These are phyloP conservation scores for Criorhina ranunculi DNA, from an alignment of 2,888 invertebrate species.

Conservation along the genomic window DNA sequence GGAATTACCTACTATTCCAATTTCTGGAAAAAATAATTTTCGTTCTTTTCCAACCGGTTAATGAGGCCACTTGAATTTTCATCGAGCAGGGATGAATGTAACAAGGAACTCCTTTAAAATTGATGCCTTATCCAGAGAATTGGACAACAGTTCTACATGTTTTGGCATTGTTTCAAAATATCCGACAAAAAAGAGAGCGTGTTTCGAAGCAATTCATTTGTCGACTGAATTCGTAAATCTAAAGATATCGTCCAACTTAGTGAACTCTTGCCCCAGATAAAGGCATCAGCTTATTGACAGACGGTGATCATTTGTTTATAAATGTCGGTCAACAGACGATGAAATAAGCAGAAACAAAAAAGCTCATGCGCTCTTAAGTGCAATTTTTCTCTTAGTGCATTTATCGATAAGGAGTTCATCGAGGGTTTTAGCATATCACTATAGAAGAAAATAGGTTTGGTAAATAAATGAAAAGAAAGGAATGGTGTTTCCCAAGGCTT, in stretches of 20 bases:
- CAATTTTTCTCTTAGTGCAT: background rate
- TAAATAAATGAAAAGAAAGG: too few species aligned
- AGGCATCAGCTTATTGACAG: constrained; percentile 49
- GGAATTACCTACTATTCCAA: too few species aligned
- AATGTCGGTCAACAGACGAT: constrained; percentile 68
- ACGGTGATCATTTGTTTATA: constrained; percentile 63
- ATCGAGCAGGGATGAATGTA: background rate
- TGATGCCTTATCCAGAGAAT: background rate
- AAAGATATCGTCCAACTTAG: constrained; percentile 73
- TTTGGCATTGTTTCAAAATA: constrained; percentile 60
- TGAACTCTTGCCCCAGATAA: constrained; percentile 76
- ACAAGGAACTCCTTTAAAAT: background rate
- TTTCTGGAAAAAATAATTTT: too few species aligned
- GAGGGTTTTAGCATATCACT: background rate
- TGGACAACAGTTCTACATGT: constrained; percentile 11
- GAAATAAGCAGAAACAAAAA: constrained; percentile 10
- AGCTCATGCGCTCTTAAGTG: constrained; percentile 7
- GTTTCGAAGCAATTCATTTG: constrained; percentile 54
- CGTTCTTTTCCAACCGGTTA: background rate
- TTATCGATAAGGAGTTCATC: background rate
- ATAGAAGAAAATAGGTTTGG: background rate
- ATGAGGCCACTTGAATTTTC: background rate
- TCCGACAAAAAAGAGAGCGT: constrained; percentile 21
- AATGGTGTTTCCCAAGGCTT: too few species aligned
- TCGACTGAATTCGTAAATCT: constrained; percentile 56